phyloP scores from a whole-genome alignment of 2,797 vertebrate species.

The Amblyopsis hoosieri region DNA sequence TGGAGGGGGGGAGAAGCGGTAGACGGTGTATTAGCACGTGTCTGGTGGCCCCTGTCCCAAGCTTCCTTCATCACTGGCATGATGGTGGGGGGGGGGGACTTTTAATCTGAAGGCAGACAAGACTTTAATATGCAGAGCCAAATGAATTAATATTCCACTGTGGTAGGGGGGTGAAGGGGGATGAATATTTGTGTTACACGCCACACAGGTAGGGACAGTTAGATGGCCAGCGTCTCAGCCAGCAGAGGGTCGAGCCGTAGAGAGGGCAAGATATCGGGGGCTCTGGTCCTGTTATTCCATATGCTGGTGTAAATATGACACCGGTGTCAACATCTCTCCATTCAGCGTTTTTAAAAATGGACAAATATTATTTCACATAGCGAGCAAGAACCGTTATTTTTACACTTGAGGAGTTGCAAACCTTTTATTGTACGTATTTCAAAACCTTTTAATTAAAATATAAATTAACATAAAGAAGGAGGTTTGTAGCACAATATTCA shows the following conservation, averaged over 20 bases:
- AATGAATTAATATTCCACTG: slow-evolving; percentile 97
- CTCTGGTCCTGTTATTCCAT: no score
- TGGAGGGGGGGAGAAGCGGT: slow-evolving; percentile 73
- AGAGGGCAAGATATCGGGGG: no score
- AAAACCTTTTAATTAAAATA: no score
- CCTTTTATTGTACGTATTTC: no score
- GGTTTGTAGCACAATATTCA: no score
- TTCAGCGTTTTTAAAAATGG: not conserved
- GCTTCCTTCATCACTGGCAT: slow-evolving; percentile 88
- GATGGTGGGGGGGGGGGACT: slow-evolving; percentile 71
- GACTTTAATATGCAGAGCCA: slow-evolving; percentile 97
- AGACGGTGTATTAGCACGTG: slow-evolving; percentile 90
- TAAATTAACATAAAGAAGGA: no score
- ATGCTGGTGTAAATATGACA: no score
- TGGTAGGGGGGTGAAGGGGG: slow-evolving; percentile 73
- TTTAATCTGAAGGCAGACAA: slow-evolving; percentile 99
- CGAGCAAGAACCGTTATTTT: not conserved
- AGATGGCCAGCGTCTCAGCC: slow-evolving; percentile 13
- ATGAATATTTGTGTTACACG: slow-evolving; percentile 63
- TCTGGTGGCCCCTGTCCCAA: slow-evolving; percentile 92
- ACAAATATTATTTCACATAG: not conserved
- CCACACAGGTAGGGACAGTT: not conserved
- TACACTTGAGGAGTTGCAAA: not conserved
- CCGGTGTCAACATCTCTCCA: no score
- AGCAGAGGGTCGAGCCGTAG: slow-evolving; percentile 20